These are phyloP conservation scores for Cyphomyrmex costatus DNA, from an alignment of 1,140 invertebrate genomes.

Conservation along the genomic window DNA sequence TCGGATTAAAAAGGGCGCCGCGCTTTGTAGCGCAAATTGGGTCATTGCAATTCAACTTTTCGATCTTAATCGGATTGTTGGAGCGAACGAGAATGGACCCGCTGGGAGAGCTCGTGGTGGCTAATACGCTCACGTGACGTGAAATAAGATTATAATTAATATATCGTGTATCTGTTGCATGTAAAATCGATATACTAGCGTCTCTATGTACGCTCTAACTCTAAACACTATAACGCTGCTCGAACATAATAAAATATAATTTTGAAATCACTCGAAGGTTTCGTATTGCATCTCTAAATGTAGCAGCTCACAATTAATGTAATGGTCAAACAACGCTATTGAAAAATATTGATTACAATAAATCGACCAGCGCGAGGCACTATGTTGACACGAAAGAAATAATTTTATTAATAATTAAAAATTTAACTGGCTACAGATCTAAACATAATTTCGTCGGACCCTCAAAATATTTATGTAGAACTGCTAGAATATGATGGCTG, in stretches of 20 bases:
- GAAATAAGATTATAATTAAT: constrained; percentile 64
- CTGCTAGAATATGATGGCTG: too few species aligned
- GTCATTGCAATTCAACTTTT: constrained; percentile 64
- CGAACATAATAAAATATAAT: not conserved
- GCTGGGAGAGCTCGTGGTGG: constrained; percentile 53
- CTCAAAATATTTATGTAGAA: too few species aligned
- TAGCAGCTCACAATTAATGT: not conserved
- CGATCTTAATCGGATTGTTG: constrained; percentile 62
- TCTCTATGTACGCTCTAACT: not conserved
- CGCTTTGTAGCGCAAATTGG: constrained; percentile 60
- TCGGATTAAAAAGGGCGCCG: constrained; percentile 68
- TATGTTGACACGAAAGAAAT: not conserved
- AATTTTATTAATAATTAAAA: too few species aligned
- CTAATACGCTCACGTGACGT: constrained; percentile 52
- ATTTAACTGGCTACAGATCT: too few species aligned
- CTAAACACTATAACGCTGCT: not conserved
- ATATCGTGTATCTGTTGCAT: constrained; percentile 47
- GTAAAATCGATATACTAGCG: constrained; percentile 34
- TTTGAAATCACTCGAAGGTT: not conserved
- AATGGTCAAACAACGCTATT: not conserved
- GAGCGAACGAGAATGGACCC: constrained; percentile 52
- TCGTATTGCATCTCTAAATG: not conserved
- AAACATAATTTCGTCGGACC: too few species aligned
- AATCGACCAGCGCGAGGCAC: not conserved
- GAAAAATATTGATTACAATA: not conserved